These are phyloP conservation scores for Ectemnius cavifrons DNA, from an alignment of 2,888 invertebrate genomes.

Conservation along the genomic window DNA sequence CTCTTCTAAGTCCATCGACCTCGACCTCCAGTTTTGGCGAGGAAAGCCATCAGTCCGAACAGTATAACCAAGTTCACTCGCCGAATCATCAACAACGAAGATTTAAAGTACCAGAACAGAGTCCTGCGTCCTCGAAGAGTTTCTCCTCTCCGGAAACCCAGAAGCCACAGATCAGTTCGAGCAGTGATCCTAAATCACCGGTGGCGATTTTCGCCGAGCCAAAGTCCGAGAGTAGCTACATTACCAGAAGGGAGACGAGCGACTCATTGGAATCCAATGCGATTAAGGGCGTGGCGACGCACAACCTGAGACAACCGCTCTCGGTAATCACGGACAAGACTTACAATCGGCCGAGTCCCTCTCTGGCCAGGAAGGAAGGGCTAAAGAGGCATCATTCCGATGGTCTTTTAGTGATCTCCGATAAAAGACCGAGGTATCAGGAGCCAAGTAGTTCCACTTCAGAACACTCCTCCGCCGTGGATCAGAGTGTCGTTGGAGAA, in stretches of 20 bases:
- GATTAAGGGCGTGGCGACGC: conserved; percentile 34
- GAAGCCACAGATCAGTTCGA: conserved; percentile 74
- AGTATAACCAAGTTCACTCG: conserved; percentile 57
- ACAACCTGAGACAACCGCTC: conserved; percentile 69
- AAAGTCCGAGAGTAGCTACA: conserved; percentile 42
- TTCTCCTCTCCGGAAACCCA: conserved; percentile 73
- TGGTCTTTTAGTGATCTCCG: conserved; percentile 70
- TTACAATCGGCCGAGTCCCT: conserved; percentile 65
- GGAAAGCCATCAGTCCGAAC: conserved; percentile 78
- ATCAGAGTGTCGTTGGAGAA: conserved; percentile 51
- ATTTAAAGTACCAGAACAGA: conserved; percentile 70
- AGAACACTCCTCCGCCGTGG: conserved; percentile 45
- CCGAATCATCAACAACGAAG: conserved; percentile 57
- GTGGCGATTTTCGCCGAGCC: conserved; percentile 58
- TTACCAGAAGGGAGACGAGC: conserved; percentile 27
- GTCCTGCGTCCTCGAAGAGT: conserved; percentile 65
- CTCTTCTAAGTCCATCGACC: conserved; percentile 85
- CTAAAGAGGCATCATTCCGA: conserved; percentile 72
- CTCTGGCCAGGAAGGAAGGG: conserved; percentile 55
- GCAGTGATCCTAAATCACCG: conserved; percentile 71
- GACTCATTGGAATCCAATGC: conserved; percentile 13
- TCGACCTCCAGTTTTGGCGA: conserved; percentile 84
- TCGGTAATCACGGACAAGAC: conserved; percentile 76
- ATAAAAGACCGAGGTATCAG: conserved; percentile 70
- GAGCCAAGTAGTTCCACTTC: conserved; percentile 67